A percentile compares a stretch with the other conserved stretches of the same genome.
Evolutionary conservation across 2,888 invertebrate species (phyloP).

Genomic region (Trissonchulus latispiculum): DNA sequence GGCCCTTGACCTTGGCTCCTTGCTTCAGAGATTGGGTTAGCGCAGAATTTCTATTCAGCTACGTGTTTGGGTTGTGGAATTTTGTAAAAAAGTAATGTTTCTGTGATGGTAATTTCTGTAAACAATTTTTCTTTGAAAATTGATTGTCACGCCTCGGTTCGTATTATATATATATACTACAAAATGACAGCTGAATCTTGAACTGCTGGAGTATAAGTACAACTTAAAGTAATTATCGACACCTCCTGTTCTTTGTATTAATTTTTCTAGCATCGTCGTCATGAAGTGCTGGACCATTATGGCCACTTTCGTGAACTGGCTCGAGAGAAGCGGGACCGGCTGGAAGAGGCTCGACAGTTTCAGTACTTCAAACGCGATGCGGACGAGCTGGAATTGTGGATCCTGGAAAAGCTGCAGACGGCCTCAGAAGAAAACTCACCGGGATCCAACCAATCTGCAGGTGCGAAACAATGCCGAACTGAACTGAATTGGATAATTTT

Average conservation of each 20-base stretch:
- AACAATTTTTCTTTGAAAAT: too few relatives aligned
- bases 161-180: too few relatives aligned
- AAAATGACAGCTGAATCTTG: conserved; percentile 45
- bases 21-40: too few relatives aligned
- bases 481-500: not conserved
- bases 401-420: conserved; percentile 92
- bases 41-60: too few relatives aligned
- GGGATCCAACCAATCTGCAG: conserved; percentile 95
- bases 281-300: conserved; percentile 80
- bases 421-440: conserved; percentile 98
- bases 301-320: conserved; percentile 92
- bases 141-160: too few relatives aligned
- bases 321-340: conserved; percentile 79
- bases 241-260: not conserved
- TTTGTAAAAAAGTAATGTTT: too few relatives aligned
- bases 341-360: conserved; percentile 93
- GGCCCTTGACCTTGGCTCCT: too few relatives aligned
- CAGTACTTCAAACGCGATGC: conserved; percentile 99
- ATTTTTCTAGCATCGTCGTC: conserved; percentile 58
- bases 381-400: conserved; percentile 98
- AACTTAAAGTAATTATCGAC: not conserved
- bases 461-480: conserved; percentile 47
- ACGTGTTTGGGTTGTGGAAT: too few relatives aligned
- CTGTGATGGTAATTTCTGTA: too few relatives aligned
- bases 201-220: conserved; percentile 11